These are phyloP conservation scores for Eufriesea mexicana DNA, from an alignment of 1,140 invertebrate species.

Conservation along the genomic window DNA sequence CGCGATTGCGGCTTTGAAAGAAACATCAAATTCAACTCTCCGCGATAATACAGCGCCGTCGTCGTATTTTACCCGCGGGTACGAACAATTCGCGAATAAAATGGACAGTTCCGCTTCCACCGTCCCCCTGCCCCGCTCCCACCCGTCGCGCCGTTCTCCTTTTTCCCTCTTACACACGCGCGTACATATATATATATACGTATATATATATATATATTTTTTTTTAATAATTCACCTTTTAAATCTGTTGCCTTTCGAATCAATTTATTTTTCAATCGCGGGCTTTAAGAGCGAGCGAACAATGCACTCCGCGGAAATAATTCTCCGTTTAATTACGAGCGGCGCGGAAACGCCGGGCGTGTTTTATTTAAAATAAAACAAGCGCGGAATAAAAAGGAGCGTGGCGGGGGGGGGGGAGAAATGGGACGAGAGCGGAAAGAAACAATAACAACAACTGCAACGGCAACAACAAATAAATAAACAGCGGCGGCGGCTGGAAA, in stretches of 20 bases:
- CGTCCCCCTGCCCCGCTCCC: too few species aligned
- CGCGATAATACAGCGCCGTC: conserved; percentile 36
- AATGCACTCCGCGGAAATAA: conserved; percentile 21
- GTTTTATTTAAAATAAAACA: conserved; percentile 20
- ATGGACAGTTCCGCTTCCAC: not conserved
- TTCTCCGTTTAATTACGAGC: conserved; percentile 44
- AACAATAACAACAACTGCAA: conserved; percentile 7
- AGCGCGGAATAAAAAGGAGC: not conserved
- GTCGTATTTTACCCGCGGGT: conserved; percentile 21
- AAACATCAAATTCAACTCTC: conserved; percentile 42
- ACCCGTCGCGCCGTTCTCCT: not conserved
- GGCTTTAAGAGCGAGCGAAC: conserved; percentile 23
- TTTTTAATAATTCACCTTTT: conserved; percentile 13
- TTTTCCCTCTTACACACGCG: not conserved
- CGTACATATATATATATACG: too few species aligned
- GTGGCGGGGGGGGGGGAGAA: not conserved
- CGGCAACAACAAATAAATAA: conserved; percentile 11
- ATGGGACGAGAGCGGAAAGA: not conserved
- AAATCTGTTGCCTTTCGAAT: conserved; percentile 38
- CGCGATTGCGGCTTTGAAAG: conserved; percentile 35
- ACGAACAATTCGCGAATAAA: conserved; percentile 14
- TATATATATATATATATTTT: too few species aligned
- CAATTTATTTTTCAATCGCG: conserved; percentile 46
- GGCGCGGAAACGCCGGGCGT: conserved; percentile 19
- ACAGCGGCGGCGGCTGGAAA: not conserved